These are phyloP conservation scores for Aphelocoma californica DNA, from an alignment of 2,797 vertebrate species.

Conservation along the genomic window DNA sequence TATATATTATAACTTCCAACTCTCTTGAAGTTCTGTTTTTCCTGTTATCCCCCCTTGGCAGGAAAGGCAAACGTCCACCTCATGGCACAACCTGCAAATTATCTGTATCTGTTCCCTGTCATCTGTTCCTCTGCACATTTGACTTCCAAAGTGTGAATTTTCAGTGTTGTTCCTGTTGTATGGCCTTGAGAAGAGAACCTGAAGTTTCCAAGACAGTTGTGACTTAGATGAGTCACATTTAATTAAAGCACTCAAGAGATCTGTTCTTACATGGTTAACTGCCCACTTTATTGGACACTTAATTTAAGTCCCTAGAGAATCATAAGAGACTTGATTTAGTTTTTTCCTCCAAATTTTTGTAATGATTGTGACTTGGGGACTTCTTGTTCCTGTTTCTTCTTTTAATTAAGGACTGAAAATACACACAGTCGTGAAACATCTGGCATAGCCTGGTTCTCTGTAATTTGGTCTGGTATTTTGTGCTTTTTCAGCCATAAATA, in stretches of 20 bases:
- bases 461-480: background rate
- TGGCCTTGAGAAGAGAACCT: background rate
- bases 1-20: accelerated
- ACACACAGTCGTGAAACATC: background rate
- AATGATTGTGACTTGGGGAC: background rate
- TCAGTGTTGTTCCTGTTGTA: background rate
- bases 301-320: conserved; percentile 22
- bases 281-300: conserved; percentile 17
- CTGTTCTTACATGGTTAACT: conserved; percentile 36
- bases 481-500: background rate
- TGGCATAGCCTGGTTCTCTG: background rate
- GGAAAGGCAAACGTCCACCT: background rate
- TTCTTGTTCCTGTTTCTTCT: background rate
- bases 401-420: conserved; percentile 43
- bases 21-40: background rate
- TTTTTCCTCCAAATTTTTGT: background rate
- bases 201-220: background rate
- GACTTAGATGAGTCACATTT: background rate
- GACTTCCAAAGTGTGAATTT: background rate
- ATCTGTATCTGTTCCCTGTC: background rate
- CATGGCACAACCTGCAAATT: background rate
- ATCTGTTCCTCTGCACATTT: too few relatives aligned
- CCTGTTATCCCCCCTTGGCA: background rate
- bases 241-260: conserved; percentile 42
- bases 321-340: background rate